These are phyloP conservation scores for Brenthis ino DNA, from an alignment of 2,888 invertebrate species.

Conservation along the genomic window DNA sequence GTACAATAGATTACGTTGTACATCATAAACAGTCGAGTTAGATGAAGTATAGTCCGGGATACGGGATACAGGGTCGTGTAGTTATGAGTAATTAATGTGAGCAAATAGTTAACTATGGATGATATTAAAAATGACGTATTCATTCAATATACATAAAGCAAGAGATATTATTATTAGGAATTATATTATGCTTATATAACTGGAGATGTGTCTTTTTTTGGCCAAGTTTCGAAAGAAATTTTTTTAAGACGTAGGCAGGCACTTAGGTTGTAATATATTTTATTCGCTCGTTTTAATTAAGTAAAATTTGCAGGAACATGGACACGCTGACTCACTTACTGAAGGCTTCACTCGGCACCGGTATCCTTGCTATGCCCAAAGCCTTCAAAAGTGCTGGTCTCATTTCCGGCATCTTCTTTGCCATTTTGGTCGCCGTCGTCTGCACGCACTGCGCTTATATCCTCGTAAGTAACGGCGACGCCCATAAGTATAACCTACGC, in stretches of 20 bases:
- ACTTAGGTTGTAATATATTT: conserved; percentile 3
- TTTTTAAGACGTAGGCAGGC: too few species aligned
- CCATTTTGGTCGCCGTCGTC: conserved; percentile 92
- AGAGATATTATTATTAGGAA: too few species aligned
- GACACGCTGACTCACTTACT: conserved; percentile 96
- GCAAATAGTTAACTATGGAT: conserved; percentile 1
- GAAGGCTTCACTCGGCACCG: conserved; percentile 98
- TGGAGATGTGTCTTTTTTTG: neutral
- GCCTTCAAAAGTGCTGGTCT: conserved; percentile 95
- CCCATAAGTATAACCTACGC: neutral
- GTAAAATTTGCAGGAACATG: conserved; percentile 85
- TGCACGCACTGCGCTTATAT: conserved; percentile 98
- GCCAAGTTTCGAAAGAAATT: too few species aligned
- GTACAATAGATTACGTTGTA: neutral
- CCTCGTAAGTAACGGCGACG: conserved; percentile 74
- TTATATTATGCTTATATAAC: neutral
- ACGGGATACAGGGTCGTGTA: neutral
- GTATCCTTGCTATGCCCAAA: conserved; percentile 96
- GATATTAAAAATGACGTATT: conserved; percentile 1
- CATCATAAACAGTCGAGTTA: conserved; percentile 6
- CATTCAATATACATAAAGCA: conserved; percentile 3
- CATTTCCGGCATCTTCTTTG: conserved; percentile 90
- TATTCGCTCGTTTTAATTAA: neutral
- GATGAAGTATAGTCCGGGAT: conserved; percentile 6
- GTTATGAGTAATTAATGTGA: conserved; percentile 9